Base-by-base conservation (phyloP, 1,140 invertebrate species). In the Ceratosolen fusciceps region DNA sequence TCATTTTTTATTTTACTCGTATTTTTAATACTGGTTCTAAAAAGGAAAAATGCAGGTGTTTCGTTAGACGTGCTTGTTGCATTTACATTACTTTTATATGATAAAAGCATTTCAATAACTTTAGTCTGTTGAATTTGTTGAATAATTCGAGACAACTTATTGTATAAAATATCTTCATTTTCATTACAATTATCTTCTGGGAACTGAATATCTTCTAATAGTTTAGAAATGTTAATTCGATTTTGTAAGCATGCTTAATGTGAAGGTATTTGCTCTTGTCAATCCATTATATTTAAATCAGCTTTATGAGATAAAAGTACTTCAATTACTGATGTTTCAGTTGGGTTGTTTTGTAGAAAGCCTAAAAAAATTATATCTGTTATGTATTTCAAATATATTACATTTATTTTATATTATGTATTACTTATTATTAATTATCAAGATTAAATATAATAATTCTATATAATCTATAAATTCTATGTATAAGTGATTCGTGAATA, bases 191-290 rank as follows among this genome's bases (percentile, higher is more conserved):
- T 26, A 10, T n/a, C 19, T 24, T 70, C 56, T 37, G 29, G 19
- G 2, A 21, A 24, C n/a, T 26, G 9, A 43, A 56, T 52, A 34
- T 71, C 54, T 71, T 75, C 19, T 21, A 73, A n/a, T 60, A 60
- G 37, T 60, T 71, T 74, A 21, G 24, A 47, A 43, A 80, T 60
- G 58, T 74, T 75, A n/a, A 34, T 14, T 21, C 70, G 52, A 39
- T 26, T 70, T 56, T 70, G 79, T 39, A 75, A 62, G 67, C 79
- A 80, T 19, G 79, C 73, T 29, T 72, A 54, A 68, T 80, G 79
- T 14, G 76, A 24, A n/a, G 79, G 74, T 39, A 49, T 76, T 72
- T 58, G 24, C n/a, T 56, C 68, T 72, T 60, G 60, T 0, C 12
- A 7, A 43, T 76, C 67, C 52, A 52, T 24, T 24, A 39, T 31